Evolutionary conservation across 2,797 vertebrate genomes (phyloP).

Genomic region (Dermochelys coriacea): DNA sequence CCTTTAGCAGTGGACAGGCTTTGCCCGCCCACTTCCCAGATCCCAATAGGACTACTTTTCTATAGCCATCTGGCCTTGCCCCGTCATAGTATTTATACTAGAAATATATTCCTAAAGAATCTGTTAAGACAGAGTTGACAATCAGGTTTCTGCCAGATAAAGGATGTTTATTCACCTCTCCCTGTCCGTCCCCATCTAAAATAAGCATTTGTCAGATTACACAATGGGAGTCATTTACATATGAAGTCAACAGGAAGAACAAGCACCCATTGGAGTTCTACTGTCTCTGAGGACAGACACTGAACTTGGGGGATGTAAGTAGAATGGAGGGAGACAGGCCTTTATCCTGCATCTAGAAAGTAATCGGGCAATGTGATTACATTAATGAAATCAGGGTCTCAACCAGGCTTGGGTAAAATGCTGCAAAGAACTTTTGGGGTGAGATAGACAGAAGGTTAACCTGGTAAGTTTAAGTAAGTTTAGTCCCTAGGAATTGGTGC

Average conservation of each 20-base stretch:
- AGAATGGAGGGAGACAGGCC: background rate
- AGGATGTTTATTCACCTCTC: background rate
- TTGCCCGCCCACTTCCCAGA: too few relatives aligned
- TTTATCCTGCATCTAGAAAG: background rate
- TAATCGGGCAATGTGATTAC: background rate
- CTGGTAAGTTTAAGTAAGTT: too few relatives aligned
- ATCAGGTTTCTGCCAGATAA: background rate
- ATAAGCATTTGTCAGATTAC: background rate
- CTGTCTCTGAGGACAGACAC: background rate
- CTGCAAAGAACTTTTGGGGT: background rate
- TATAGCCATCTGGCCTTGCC: too few relatives aligned
- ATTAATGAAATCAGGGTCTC: background rate
- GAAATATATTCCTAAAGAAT: background rate
- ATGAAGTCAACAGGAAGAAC: background rate
- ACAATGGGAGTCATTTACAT: background rate
- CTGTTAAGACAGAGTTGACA: background rate
- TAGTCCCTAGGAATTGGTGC: background rate
- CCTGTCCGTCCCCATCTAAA: background rate
- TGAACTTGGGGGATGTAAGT: background rate
- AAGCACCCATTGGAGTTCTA: background rate
- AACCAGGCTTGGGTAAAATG: background rate
- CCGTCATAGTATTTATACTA: too few relatives aligned
- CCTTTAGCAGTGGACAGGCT: too few relatives aligned
- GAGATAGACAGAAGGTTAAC: too few relatives aligned
- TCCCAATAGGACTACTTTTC: too few relatives aligned